Evolutionary conservation across 2,113 vertebrate genomes (phyloP).

Genomic region (Gymnorhina tibicen): DNA sequence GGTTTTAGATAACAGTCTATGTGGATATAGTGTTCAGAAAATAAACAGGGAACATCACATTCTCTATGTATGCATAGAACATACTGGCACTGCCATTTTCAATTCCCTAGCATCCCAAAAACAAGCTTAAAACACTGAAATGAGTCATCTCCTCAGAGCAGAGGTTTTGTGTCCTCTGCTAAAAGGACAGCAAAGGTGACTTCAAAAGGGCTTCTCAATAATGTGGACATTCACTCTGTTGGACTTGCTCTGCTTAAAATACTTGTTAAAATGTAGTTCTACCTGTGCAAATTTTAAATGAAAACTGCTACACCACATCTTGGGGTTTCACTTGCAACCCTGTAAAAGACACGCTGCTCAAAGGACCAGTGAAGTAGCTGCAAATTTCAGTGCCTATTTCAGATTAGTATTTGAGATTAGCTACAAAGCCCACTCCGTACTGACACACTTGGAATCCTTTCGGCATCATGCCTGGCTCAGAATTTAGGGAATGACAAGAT

Average conservation of each 20-base stretch:
- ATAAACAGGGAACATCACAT: neutral
- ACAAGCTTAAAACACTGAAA: neutral
- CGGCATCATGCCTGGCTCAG: neutral
- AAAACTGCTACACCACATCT: neutral
- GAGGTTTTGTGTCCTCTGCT: neutral
- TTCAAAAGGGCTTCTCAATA: neutral
- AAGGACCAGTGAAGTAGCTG: neutral
- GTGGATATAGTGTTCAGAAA: neutral
- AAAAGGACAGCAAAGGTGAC: neutral
- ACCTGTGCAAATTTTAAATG: neutral
- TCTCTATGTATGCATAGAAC: neutral
- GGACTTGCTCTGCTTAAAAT: neutral
- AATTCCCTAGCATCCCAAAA: neutral
- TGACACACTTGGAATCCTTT: neutral
- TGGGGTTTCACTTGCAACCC: neutral
- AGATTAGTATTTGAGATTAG: neutral
- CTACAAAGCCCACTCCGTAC: neutral
- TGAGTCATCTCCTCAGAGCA: too few species aligned
- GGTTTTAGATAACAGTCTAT: neutral
- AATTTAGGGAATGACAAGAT: neutral
- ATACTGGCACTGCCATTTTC: neutral
- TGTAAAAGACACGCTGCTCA: neutral
- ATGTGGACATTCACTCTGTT: neutral
- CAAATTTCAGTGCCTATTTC: neutral
- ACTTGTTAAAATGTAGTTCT: neutral